A percentile compares a stretch with the other conserved stretches of the same genome.
Evolutionary conservation across 2,888 invertebrate genomes (phyloP).

Genomic region (Noctua comes): DNA sequence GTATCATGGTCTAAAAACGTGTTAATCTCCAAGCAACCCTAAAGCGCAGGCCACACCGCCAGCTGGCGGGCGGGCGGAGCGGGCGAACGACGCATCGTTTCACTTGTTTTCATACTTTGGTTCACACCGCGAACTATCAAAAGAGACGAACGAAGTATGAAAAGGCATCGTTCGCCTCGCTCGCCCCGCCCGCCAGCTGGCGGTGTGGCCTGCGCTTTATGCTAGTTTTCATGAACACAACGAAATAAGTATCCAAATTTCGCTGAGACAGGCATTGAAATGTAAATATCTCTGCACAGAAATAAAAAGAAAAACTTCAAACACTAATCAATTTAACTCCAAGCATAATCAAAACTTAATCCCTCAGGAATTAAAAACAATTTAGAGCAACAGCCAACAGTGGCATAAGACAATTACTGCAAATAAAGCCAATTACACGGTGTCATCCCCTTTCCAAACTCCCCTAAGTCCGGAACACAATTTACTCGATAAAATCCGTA

Average conservation of each 20-base stretch:
- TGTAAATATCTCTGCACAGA: neutral
- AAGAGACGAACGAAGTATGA: too few relatives aligned
- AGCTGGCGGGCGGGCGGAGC: too few relatives aligned
- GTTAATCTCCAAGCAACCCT: neutral
- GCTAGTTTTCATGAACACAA: neutral
- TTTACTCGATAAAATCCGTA: slow-evolving; percentile 86
- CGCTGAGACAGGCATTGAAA: neutral
- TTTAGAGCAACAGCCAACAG: slow-evolving; percentile 71
- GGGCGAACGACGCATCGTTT: too few relatives aligned
- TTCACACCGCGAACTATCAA: too few relatives aligned
- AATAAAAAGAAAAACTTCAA: neutral
- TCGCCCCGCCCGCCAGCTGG: too few relatives aligned
- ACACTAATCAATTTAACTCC: slow-evolving; percentile 14
- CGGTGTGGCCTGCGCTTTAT: too few relatives aligned
- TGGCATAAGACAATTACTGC: slow-evolving; percentile 86
- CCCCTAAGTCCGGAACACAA: slow-evolving; percentile 77
- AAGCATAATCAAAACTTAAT: slow-evolving; percentile 67
- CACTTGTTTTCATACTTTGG: too few relatives aligned
- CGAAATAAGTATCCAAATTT: neutral
- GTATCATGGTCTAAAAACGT: too few relatives aligned
- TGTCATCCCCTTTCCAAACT: slow-evolving; percentile 79
- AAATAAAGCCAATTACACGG: slow-evolving; percentile 85
- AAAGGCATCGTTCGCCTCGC: too few relatives aligned
- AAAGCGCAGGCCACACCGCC: too few relatives aligned
- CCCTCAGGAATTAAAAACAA: slow-evolving; percentile 82